Percentiles rank a stretch among this genome's conserved stretches.
phyloP scores from a whole-genome alignment of 2,113 vertebrate species.

The Rhinoptilus africanus region DNA sequence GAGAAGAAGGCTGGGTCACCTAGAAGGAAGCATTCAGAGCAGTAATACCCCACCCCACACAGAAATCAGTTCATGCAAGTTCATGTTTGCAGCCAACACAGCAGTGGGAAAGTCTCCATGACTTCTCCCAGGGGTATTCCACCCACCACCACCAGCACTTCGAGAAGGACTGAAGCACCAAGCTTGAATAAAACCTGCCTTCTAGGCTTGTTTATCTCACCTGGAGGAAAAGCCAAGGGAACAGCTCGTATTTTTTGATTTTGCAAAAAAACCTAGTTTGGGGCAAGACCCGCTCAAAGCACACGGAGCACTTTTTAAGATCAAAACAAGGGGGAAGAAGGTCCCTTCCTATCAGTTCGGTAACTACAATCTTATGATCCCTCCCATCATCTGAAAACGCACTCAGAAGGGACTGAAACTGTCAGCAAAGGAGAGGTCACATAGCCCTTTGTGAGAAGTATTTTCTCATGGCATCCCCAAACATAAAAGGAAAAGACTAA shows the following conservation, averaged over 20 bases:
- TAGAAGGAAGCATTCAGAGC: neutral
- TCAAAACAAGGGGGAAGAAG: neutral
- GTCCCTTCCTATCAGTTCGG: neutral
- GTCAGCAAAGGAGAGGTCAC: neutral
- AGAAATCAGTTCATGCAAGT: neutral
- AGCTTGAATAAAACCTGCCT: neutral
- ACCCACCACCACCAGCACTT: neutral
- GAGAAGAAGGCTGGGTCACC: neutral
- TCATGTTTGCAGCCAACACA: neutral
- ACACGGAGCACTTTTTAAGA: neutral
- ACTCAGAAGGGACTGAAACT: neutral
- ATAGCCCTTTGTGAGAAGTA: neutral
- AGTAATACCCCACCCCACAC: fast-evolving
- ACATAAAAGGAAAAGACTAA: neutral
- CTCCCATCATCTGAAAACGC: neutral
- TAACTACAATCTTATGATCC: neutral
- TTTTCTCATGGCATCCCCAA: neutral
- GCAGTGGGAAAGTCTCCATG: neutral
- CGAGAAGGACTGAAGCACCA: fast-evolving
- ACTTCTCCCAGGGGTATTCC: neutral
- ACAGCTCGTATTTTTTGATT: neutral
- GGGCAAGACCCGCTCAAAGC: neutral
- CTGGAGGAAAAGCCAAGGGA: neutral
- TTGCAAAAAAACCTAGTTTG: neutral
- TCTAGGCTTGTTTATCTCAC: neutral